Base-by-base conservation (phyloP, 1,140 invertebrate species). In the Dreissena rostriformis region DNA sequence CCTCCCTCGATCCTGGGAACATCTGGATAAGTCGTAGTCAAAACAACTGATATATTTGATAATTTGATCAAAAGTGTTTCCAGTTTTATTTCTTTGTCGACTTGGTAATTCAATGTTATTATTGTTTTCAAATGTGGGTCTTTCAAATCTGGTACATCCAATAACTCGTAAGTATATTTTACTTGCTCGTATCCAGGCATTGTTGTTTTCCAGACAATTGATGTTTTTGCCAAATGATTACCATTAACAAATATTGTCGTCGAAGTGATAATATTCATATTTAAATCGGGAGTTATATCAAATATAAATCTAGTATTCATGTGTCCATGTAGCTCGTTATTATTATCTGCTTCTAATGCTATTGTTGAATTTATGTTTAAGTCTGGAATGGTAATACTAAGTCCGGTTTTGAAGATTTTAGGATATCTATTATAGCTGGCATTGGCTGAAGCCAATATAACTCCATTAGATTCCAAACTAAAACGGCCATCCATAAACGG, bases 101-200 rank as follows among this genome's bases (percentile, higher is more conserved):
- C n/a, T 0, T 65, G 26, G 24, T 82, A 82, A 29, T 67, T 49
- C 7, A 82, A 22, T 15, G 52, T 82, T 22, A 22, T 82, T 10
- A 51, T 82, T 17, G 72, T 65, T 19, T 49, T 22, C n/a, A 79
- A 61, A 57, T 57, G 15, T 79, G 8, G 19, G 57, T 24, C n/a
- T 52, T 66, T 2, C 8, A 8, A 39, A 39, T 39, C 39, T 39
- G 39, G 39, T 8, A 39, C 2, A 1, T 49, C 65, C 19, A 68
- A 52, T 52, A 79, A 12, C 53, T 74, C 65, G 51, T 74, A 65
- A 17, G 72, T 51, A 65, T 55, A 67, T 68, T n/a, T 49, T 11
- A 65, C 70, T 52, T 73, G 57, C 39, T 82, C 71, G 55, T 82
- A 82, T 22, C 63, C 80, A 19, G 80, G 80, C 14, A 82, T 12